Evolutionary conservation across 2,113 vertebrate species (phyloP), one percentile per base, ranked within the genome.

Genomic region (Trogon surrucura): DNA sequence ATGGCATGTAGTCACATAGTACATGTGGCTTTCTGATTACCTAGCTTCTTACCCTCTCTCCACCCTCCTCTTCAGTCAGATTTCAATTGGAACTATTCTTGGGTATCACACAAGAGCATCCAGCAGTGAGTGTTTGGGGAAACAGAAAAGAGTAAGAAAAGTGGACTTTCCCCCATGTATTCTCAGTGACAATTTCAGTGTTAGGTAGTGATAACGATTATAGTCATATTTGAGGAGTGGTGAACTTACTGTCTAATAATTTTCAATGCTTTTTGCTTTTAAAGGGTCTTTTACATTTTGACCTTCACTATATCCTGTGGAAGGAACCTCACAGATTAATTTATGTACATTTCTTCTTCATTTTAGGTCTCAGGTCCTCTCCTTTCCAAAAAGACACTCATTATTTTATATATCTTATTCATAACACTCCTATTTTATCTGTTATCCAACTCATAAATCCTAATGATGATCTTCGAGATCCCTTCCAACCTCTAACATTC

Each of bases 21-120:
- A 11, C 0, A 0, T 38, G 9, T 45, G 30, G 25, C 18, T 60
- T 85, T 80, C 45, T 83, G 50, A 38, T 8, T 75, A 20, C 20
- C 82, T 71, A 38, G 6, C 13, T 50, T 75, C 32, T 88, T 82
- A 11, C 10, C 48, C 12, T 80, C 32, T 85, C 48, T 85, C 18
- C 11, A 51, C 15, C 16, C 4, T 65, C 8, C 34, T 75, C 18
- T 85, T 80, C 18, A 69, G 26, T 26, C 34, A 47, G 20, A 67
- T 18, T 72, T 16, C 10, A 73, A 15, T 6, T 60, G 11, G 58
- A 80, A 41, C 16, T 3, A 7, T 48, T 75, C 34, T 27, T 69
- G 58, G 17, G 16, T 77, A 70, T 10, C 11, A 38, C 44, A 60
- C 0, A 1, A 73, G 11, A 73, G 7, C 25, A 77, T 44, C 13